phyloP scores from a whole-genome alignment of 2,797 vertebrate species.

The Catharus ustulatus region DNA sequence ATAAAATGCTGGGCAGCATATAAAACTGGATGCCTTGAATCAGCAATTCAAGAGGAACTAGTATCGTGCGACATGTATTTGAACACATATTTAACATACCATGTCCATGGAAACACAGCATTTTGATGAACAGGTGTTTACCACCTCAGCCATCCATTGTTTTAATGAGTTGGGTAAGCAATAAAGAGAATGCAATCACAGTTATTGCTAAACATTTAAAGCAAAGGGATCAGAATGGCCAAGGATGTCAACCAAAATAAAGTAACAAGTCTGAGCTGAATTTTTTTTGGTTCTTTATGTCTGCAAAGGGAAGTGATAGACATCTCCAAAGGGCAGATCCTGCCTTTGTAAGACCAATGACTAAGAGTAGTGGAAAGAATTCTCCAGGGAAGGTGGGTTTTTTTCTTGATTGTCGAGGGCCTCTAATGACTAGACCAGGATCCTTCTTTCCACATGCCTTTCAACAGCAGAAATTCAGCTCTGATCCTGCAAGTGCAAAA shows the following conservation, averaged over 20 bases:
- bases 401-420: background rate
- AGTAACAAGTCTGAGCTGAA: background rate
- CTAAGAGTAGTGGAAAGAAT: background rate
- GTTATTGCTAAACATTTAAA: background rate
- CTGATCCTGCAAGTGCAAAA: background rate
- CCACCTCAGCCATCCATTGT: background rate
- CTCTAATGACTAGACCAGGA: background rate
- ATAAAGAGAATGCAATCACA: background rate
- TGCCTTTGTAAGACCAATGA: background rate
- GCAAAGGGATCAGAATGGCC: background rate
- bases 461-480: background rate
- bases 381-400: background rate
- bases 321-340: background rate
- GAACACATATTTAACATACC: background rate
- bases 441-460: background rate
- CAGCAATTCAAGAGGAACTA: background rate
- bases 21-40: background rate
- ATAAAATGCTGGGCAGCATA: background rate
- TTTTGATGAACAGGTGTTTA: background rate
- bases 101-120: background rate
- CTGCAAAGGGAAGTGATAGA: background rate
- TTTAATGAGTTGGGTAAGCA: background rate
- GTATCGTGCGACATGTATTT: background rate
- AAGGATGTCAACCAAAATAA: background rate
- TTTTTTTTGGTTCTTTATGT: background rate